Evolutionary conservation across 2,113 vertebrate genomes (phyloP).

Genomic region (Numenius arquata): DNA sequence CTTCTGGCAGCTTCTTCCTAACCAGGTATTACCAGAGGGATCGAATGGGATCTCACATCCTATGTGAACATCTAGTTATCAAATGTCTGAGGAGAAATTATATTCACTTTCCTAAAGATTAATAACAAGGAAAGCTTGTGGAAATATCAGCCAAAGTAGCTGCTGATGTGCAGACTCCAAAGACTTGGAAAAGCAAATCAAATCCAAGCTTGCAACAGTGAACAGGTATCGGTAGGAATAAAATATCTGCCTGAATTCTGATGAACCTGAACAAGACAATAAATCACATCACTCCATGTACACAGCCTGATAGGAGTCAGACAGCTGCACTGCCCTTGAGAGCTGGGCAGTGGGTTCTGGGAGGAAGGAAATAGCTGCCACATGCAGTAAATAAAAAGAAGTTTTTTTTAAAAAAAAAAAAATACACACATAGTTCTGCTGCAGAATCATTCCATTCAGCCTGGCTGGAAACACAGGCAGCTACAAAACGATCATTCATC

Average conservation of each 20-base stretch:
- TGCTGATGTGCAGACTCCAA: neutral
- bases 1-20: neutral
- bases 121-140: neutral
- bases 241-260: neutral
- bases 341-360: constrained; percentile 6
- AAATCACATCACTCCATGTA: neutral
- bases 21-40: neutral
- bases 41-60: neutral
- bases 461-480: constrained; percentile 30
- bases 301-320: neutral
- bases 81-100: neutral
- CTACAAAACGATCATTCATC: constrained; percentile 50
- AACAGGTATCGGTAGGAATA: neutral
- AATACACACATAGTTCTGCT: neutral
- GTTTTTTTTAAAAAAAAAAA: neutral
- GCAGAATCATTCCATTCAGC: constrained; percentile 50
- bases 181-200: neutral
- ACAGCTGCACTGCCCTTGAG: neutral
- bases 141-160: neutral
- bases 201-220: neutral
- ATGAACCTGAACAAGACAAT: neutral
- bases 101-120: neutral
- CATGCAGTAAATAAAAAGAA: constrained; percentile 53
- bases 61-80: neutral
- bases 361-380: constrained; percentile 55